A percentile compares a stretch with the other conserved stretches of the same genome.
These are phyloP conservation scores for Bombus polaris DNA, from an alignment of 1,140 invertebrate genomes.

Conservation along the genomic window DNA sequence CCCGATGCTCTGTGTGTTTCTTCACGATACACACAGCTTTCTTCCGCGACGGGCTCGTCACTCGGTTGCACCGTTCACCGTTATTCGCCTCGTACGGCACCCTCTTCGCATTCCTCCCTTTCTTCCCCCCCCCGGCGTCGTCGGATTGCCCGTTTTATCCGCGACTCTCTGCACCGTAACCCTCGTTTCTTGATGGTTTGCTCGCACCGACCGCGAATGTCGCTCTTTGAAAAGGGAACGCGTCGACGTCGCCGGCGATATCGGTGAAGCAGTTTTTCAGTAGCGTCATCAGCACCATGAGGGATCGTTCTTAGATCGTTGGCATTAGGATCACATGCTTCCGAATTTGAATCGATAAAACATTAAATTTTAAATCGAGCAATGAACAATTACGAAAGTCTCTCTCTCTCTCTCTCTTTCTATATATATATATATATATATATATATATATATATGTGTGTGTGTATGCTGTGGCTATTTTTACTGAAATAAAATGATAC, in stretches of 20 bases:
- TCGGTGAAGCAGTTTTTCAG: neutral
- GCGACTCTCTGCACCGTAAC: conserved; percentile 16
- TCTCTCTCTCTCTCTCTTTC: neutral
- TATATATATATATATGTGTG: no score
- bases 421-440: no score
- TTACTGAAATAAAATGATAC: neutral
- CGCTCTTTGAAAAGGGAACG: conserved; percentile 1
- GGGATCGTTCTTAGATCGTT: neutral
- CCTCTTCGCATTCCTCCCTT: conserved; percentile 53
- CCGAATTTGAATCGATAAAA: neutral
- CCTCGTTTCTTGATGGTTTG: neutral
- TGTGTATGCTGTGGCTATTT: neutral
- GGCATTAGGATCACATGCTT: neutral
- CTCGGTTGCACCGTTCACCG: conserved; percentile 60
- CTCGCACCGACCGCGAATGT: neutral
- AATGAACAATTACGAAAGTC: neutral
- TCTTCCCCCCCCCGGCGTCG: neutral
- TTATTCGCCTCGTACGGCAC: conserved; percentile 62
- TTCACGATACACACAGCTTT: conserved; percentile 38
- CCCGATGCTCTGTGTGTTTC: conserved; percentile 28
- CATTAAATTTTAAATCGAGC: neutral
- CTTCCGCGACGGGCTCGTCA: conserved; percentile 58
- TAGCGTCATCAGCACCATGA: neutral
- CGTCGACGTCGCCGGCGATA: neutral
- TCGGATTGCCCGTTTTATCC: neutral